Evolutionary conservation across 1,140 invertebrate genomes (phyloP).

Genomic region (Polypedilum pembai): DNA sequence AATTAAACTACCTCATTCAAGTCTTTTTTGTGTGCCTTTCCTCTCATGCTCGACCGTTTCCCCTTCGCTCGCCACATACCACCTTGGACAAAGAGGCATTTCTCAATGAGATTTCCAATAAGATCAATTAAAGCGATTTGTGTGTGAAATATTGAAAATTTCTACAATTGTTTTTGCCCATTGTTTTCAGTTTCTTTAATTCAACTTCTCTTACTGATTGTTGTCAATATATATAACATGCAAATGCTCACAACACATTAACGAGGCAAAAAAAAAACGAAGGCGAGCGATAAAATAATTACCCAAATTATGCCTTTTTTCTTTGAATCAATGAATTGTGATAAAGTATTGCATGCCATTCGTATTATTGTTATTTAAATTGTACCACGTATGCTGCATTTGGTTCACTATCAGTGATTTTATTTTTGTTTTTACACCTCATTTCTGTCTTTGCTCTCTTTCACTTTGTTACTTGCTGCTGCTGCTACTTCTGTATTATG

Average conservation of each 20-base stretch:
- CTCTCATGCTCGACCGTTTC: neutral
- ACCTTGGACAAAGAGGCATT: neutral
- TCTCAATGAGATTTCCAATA: conserved; percentile 24
- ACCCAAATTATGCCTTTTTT: neutral
- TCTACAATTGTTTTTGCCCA: conserved; percentile 3
- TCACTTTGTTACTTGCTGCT: neutral
- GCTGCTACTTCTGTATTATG: neutral
- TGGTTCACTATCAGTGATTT: neutral
- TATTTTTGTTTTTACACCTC: neutral
- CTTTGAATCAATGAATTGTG: conserved; percentile 6
- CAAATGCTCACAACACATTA: conserved; percentile 14
- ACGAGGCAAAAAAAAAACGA: neutral
- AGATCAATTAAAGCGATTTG: conserved; percentile 16
- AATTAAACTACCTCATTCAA: conserved; percentile 27
- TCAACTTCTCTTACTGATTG: neutral
- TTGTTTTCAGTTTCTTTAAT: conserved; percentile 17
- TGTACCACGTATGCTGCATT: neutral
- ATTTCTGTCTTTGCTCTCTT: too few species aligned
- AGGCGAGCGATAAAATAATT: conserved; percentile 11
- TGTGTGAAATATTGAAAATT: conserved; percentile 27
- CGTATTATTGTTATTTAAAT: conserved; percentile 8
- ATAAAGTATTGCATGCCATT: neutral
- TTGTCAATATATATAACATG: neutral
- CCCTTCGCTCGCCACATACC: neutral
- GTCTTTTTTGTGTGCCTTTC: neutral